Conservation (phyloP, 2,797 vertebrate genomes). For the Craterocephalus amniculus region DNA sequence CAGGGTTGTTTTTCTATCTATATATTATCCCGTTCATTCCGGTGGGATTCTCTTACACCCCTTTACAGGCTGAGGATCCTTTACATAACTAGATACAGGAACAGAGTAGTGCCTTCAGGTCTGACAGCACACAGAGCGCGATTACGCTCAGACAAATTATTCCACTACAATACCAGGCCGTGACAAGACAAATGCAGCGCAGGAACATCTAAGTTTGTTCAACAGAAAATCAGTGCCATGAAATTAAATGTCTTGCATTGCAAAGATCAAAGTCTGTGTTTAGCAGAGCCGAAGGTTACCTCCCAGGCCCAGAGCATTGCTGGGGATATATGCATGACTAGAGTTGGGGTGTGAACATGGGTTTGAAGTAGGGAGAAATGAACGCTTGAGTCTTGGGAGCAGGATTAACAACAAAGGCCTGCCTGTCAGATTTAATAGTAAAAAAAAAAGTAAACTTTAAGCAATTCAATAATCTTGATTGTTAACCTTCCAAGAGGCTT, state of each 20-base stretch:
- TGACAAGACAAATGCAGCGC: constrained; percentile 12
- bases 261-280: constrained; percentile 55
- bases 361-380: constrained; percentile 40
- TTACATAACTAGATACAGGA: background rate
- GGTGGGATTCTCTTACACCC: constrained; percentile 41
- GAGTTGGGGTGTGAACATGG: constrained; percentile 49
- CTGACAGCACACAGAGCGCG: background rate
- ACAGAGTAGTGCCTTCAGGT: constrained; percentile 6
- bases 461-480: constrained; percentile 66
- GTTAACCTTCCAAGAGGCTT: constrained; percentile 45
- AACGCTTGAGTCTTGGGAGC: constrained; percentile 49
- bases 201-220: constrained; percentile 24
- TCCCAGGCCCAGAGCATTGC: constrained; percentile 43
- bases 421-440: constrained; percentile 71
- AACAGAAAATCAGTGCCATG: constrained; percentile 19
- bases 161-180: constrained; percentile 1
- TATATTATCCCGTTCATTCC: constrained; percentile 40
- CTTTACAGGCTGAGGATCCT: constrained; percentile 24
- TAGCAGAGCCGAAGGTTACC: constrained; percentile 28
- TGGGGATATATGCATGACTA: constrained; percentile 55
- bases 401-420: constrained; percentile 72
- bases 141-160: constrained; percentile 1
- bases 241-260: constrained; percentile 51
- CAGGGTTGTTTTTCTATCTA: constrained; percentile 30
- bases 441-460: constrained; percentile 52